Evolutionary conservation across 2,797 vertebrate species (phyloP), one percentile per base, ranked within the genome.

Genomic region (Geotrypetes seraphini): DNA sequence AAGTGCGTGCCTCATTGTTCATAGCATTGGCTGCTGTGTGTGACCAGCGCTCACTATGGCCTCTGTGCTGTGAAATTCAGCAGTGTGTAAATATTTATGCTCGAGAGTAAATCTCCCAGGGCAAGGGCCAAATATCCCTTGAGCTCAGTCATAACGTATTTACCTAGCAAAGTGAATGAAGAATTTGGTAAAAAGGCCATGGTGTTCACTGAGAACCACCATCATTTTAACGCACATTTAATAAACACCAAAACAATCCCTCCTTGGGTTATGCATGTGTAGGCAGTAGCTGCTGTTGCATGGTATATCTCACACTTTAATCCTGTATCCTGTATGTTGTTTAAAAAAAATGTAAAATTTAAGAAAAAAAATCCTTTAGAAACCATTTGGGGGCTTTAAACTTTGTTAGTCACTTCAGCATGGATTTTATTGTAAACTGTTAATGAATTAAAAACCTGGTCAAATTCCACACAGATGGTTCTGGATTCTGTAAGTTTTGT

Each of bases 341-440:
- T 50, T 33, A n/a, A 18, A 36, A 36, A 45, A 39, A 15, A 13
- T 9, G 7, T 5, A 6, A 8, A 39, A 19, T 36, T 39, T 13
- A 20, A 25, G 23, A 32, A 22, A 32, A 34, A 8, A 11, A 36
- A 38, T 50, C 43, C 34, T 46, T 35, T 29, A 22, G 33, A 35
- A 25, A 53, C 47, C 43, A 43, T 53, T 45, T 36, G 10, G 47
- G 47, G 53, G 39, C 53, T 63, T 50, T 34, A 47, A 50, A 40
- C 31, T 73, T 78, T 68, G 66, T 84, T 57, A 73, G 71, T 86
- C 74, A 79, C 72, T 60, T 44, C 50, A 74, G 86, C 89, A 88
- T 89, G 86, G 70, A 68, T 81, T 71, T 74, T 81, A 80, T 73
- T 79, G 82, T 88, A 77, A 62, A 64, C 71, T 80, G 72, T 81